Evolutionary conservation across 2,888 invertebrate species (phyloP).

Genomic region (Drosophila yooni): DNA sequence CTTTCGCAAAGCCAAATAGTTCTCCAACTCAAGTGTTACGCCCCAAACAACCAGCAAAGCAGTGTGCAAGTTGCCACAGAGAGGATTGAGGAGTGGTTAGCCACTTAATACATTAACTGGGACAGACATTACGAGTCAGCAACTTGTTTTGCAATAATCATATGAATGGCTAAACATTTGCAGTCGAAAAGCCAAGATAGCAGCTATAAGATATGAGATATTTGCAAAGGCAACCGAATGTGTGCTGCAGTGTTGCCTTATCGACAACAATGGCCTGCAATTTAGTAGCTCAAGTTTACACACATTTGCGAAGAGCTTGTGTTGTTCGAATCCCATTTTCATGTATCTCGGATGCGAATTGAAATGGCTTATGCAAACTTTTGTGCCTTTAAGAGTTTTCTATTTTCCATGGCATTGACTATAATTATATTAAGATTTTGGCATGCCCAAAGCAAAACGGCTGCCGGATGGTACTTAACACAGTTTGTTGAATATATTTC

Average conservation of each 20-base stretch:
- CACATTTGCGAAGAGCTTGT: neutral
- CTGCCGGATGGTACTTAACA: neutral
- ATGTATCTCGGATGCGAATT: neutral
- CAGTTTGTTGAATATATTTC: neutral
- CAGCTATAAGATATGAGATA: conserved; percentile 19
- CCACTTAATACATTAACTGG: conserved; percentile 22
- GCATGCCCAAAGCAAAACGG: neutral
- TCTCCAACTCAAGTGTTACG: conserved; percentile 59
- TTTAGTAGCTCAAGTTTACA: neutral
- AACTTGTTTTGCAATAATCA: conserved; percentile 60
- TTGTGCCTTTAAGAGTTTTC: too few species aligned
- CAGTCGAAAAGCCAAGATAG: conserved; percentile 22
- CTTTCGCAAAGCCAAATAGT: conserved; percentile 65
- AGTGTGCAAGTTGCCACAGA: conserved; percentile 63
- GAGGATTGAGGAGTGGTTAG: neutral
- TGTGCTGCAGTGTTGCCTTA: conserved; percentile 10
- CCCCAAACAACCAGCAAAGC: conserved; percentile 50
- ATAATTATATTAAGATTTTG: neutral
- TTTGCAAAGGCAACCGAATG: conserved; percentile 25
- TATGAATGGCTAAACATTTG: conserved; percentile 58
- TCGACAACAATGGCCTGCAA: neutral
- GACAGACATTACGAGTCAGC: conserved; percentile 17
- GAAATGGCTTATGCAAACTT: neutral
- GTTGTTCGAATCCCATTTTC: neutral
- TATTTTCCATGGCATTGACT: neutral